Evolutionary conservation across 2,888 invertebrate species (phyloP).

Genomic region (Callinectes sapidus): DNA sequence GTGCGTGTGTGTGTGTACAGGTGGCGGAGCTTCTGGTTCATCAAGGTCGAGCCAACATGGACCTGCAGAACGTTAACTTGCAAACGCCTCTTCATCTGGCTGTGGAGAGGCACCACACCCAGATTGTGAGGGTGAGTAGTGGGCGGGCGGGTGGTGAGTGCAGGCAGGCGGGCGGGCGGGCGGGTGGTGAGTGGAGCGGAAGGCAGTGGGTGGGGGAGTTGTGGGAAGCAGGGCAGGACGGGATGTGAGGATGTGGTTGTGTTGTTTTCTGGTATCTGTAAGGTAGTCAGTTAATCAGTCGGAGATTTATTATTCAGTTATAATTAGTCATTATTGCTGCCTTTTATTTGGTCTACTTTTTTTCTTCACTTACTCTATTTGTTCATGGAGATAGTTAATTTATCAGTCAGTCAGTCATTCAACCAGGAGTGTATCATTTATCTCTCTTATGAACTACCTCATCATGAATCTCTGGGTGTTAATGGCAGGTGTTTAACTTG

Average conservation of each 20-base stretch:
- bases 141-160: neutral
- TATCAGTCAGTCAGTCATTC: neutral
- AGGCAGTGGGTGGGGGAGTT: neutral
- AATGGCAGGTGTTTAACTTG: too few species aligned
- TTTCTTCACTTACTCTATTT: neutral
- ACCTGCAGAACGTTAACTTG: conserved; percentile 95
- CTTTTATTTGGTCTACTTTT: neutral
- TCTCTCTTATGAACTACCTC: neutral
- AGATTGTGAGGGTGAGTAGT: conserved; percentile 87
- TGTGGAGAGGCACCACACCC: conserved; percentile 97
- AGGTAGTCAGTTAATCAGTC: neutral
- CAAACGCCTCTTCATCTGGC: conserved; percentile 93
- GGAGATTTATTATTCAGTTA: neutral
- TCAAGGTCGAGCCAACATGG: conserved; percentile 93
- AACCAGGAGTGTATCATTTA: neutral
- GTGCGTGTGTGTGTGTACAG: conserved; percentile 50
- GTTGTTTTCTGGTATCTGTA: neutral
- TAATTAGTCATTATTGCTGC: neutral
- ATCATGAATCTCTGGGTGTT: too few species aligned
- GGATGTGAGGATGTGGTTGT: neutral
- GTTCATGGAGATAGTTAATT: too few species aligned
- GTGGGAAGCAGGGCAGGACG: neutral
- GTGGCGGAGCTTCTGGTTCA: conserved; percentile 81
- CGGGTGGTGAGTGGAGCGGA: neutral
- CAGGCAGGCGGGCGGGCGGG: neutral